Evolutionary conservation across 2,888 invertebrate genomes (phyloP).

Genomic region (Dioctria linearis): DNA sequence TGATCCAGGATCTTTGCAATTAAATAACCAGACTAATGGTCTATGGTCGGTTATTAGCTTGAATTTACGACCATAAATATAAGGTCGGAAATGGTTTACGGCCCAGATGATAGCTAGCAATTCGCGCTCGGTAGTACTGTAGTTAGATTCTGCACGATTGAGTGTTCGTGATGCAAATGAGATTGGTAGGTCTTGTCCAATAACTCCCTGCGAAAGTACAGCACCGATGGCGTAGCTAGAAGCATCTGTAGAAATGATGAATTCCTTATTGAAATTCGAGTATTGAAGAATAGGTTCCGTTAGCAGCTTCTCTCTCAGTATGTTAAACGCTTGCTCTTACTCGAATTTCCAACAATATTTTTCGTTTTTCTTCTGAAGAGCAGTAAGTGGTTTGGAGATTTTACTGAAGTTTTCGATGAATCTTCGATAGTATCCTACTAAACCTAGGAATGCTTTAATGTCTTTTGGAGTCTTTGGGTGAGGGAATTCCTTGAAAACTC

Average conservation of each 20-base stretch:
- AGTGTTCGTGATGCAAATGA: constrained; percentile 33
- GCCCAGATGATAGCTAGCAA: constrained; percentile 35
- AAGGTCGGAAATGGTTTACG: constrained; percentile 19
- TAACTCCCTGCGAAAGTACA: constrained; percentile 11
- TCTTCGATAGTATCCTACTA: too few species aligned
- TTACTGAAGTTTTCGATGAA: not conserved
- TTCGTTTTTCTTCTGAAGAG: too few species aligned
- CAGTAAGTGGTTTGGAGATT: constrained; percentile 10
- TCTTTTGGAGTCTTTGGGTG: too few species aligned
- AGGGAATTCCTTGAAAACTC: too few species aligned
- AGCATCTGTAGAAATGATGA: constrained; percentile 20
- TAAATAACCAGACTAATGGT: constrained; percentile 10
- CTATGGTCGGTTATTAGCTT: constrained; percentile 29
- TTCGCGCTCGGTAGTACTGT: constrained; percentile 39
- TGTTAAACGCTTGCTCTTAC: constrained; percentile 33
- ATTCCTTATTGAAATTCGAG: constrained; percentile 23
- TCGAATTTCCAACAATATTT: constrained; percentile 26
- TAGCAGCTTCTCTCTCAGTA: constrained; percentile 11
- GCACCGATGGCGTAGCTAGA: constrained; percentile 12
- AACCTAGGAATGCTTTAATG: too few species aligned
- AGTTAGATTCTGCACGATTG: constrained; percentile 18
- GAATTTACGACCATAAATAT: constrained; percentile 31
- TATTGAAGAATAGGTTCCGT: constrained; percentile 46
- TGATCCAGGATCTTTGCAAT: not conserved
- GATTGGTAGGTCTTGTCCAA: constrained; percentile 28